These are phyloP conservation scores for Chloebia gouldiae DNA, from an alignment of 2,113 vertebrate genomes.

Conservation along the genomic window DNA sequence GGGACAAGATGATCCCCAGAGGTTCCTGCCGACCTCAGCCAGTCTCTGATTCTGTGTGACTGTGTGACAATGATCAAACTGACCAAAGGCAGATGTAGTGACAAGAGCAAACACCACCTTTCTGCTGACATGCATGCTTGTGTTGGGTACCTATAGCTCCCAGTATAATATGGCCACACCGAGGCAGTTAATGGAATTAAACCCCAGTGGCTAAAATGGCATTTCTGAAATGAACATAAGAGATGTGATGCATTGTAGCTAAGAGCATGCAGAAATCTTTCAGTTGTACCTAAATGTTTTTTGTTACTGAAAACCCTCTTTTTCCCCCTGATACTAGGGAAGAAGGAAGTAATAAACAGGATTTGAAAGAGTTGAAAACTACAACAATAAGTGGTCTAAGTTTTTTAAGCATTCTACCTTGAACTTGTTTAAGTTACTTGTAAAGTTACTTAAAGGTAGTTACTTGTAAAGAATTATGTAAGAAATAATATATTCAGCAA, in stretches of 20 bases:
- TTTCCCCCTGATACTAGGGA: not conserved
- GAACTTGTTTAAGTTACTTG: no score
- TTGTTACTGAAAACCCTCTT: not conserved
- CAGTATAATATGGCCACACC: not conserved
- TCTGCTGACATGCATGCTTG: accelerated
- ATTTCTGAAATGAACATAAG: not conserved
- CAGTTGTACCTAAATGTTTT: not conserved
- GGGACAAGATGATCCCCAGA: not conserved
- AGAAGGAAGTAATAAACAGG: not conserved
- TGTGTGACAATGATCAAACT: not conserved
- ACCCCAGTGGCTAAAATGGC: not conserved
- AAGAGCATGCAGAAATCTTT: not conserved
- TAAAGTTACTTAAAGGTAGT: not conserved
- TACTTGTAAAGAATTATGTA: not conserved
- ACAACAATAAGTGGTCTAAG: not conserved
- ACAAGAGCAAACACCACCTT: not conserved
- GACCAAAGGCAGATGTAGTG: not conserved
- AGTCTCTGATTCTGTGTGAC: not conserved
- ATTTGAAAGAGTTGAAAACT: not conserved
- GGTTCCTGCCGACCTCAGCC: not conserved
- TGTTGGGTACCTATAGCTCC: not conserved
- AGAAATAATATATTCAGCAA: not conserved
- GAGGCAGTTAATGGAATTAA: not conserved
- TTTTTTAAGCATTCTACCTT: not conserved
- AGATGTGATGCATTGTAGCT: not conserved